A percentile compares a stretch with the other conserved stretches of the same genome.
phyloP scores from a whole-genome alignment of 2,797 vertebrate genomes.

The Malacoraja senta region DNA sequence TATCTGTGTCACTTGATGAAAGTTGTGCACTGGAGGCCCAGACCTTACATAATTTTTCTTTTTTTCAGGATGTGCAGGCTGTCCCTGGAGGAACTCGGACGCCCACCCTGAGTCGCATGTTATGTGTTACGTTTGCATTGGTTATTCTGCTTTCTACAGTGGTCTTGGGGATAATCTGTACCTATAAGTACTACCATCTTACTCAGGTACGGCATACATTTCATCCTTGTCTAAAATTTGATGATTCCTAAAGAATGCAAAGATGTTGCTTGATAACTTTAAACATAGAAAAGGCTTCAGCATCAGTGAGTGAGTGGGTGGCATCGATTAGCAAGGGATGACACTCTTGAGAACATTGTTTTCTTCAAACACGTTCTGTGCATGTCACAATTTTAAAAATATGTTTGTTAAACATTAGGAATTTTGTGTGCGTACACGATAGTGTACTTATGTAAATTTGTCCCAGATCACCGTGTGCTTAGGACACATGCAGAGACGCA shows the following conservation, averaged over 20 bases:
- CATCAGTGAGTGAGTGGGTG: not conserved
- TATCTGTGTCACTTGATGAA: not conserved
- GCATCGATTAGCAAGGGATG: not conserved
- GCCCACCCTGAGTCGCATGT: conserved; percentile 69
- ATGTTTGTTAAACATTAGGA: too few species aligned
- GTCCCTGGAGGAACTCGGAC: conserved; percentile 55
- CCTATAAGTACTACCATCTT: conserved; percentile 86
- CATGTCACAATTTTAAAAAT: too few species aligned
- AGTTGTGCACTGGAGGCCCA: too few species aligned
- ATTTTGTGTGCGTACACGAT: too few species aligned
- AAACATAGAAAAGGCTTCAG: not conserved
- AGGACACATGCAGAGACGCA: too few species aligned
- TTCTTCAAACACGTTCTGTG: not conserved
- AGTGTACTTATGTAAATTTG: too few species aligned
- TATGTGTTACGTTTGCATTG: conserved; percentile 78
- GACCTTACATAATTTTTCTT: not conserved
- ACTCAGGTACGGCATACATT: conserved; percentile 63
- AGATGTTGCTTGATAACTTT: not conserved
- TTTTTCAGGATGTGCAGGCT: conserved; percentile 63
- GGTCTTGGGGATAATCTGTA: conserved; percentile 78
- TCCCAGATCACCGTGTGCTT: too few species aligned
- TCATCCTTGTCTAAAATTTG: not conserved
- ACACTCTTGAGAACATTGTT: not conserved
- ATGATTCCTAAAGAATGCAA: not conserved
- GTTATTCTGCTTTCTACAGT: conserved; percentile 77